A percentile compares a stretch with the other conserved stretches of the same genome.
These are phyloP conservation scores for Scartelaos histophorus DNA, from an alignment of 2,113 vertebrate genomes.

Conservation along the genomic window DNA sequence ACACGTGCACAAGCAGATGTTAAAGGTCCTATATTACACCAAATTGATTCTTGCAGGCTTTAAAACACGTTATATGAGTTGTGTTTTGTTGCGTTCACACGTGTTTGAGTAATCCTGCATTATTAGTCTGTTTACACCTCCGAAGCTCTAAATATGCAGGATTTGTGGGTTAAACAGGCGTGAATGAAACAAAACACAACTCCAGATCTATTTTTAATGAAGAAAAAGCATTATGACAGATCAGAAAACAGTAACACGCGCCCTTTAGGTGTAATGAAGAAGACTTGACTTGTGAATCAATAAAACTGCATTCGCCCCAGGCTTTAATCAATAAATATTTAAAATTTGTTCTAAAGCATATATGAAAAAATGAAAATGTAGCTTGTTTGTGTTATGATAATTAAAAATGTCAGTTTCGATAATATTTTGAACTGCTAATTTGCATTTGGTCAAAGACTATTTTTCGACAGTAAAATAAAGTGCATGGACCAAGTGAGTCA, in stretches of 20 bases:
- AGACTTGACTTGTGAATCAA: conserved; percentile 32
- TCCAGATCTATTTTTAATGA: too few relatives aligned
- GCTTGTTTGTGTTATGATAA: not conserved
- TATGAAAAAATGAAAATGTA: conserved; percentile 5
- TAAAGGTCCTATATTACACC: not conserved
- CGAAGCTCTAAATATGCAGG: too few relatives aligned
- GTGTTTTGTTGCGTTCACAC: too few relatives aligned
- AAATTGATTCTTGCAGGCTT: too few relatives aligned
- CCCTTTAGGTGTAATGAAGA: not conserved
- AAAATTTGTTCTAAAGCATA: conserved; percentile 20
- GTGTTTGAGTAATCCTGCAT: too few relatives aligned
- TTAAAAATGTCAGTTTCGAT: not conserved
- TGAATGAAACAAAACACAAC: too few relatives aligned
- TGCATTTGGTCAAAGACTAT: not conserved
- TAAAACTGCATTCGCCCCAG: conserved; percentile 16
- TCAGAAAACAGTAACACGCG: too few relatives aligned
- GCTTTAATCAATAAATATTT: conserved; percentile 17
- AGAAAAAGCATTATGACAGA: too few relatives aligned
- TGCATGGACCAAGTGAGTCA: conserved; percentile 3
- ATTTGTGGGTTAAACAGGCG: too few relatives aligned
- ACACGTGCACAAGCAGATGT: conserved; percentile 7
- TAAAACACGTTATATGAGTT: too few relatives aligned
- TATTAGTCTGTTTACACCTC: too few relatives aligned
- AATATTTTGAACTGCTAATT: not conserved
- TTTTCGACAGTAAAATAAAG: not conserved